Evolutionary conservation across 2,113 vertebrate genomes (phyloP), one percentile per base, ranked within the genome.

Genomic region (cat (Felis catus)): DNA sequence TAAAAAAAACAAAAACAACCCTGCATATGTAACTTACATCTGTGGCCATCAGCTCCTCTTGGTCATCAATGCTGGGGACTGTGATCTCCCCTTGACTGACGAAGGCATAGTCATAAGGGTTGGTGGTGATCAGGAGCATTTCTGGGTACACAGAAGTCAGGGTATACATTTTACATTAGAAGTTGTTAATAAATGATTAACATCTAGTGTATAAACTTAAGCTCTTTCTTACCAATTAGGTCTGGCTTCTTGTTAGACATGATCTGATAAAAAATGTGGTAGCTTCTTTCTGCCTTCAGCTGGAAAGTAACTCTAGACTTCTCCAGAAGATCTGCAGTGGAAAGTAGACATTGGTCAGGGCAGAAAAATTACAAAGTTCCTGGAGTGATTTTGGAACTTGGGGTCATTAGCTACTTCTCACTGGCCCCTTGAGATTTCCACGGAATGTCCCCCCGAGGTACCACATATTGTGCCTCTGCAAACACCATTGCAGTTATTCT

Each of bases 181-280:
- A n/a, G 61, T 15, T 36, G 5, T 55, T 65, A 76, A 41, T 51
- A 29, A 95, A 39, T 4, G 0, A 27, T 53, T 89, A 89, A 55
- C 25, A 68, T 74, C 3, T 55, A 70, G 8, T 15, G 80, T 18
- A 19, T 45, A 61, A 73, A 61, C 70, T 48, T 86, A 97, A 91
- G 31, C 1, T 92, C 1, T 83, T 74, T 18, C 94, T 63, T 98
- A 97, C 97, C 97, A 94, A 97, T 98, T 4, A 99, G 98, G 71
- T 99, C 99, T 0, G 99, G 99, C 89, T 99, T 99, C 98, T 99
- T 99, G 97, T 99, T 99, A 90, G 99, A 99, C 93, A 98, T 99
- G 97, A 99, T 87, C 98, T 99, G 99, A 80, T 99, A 99, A 92
- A 99, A 99, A 86, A 99, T 99, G 95, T 99, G 99, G 85, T 99